A percentile compares a stretch with the other conserved stretches of the same genome.
These are phyloP conservation scores for Aegotheles bennettii DNA, from an alignment of 2,113 vertebrate species.

Conservation along the genomic window DNA sequence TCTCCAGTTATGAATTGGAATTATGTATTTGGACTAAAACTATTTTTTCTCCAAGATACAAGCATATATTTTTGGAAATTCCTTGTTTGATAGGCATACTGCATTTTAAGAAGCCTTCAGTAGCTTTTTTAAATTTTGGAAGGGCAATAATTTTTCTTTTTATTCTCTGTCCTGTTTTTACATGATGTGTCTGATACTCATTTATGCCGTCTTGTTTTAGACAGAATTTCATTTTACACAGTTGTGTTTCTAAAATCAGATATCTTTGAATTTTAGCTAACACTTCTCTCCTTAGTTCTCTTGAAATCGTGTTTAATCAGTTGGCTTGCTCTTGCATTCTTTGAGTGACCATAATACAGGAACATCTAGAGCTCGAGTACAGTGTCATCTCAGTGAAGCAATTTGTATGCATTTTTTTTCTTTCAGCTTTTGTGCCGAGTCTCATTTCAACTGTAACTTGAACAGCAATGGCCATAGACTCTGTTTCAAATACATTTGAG, in stretches of 20 bases:
- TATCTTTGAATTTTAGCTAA: background rate
- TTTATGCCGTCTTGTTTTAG: background rate
- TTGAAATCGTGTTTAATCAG: background rate
- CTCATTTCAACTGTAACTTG: background rate
- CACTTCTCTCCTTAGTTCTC: background rate
- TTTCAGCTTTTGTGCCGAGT: background rate
- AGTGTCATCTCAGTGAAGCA: background rate
- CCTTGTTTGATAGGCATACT: background rate
- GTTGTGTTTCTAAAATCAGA: background rate
- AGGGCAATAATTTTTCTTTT: background rate
- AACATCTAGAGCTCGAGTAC: background rate
- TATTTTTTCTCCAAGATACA: background rate
- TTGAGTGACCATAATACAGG: background rate
- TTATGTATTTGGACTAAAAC: background rate
- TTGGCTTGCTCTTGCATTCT: background rate
- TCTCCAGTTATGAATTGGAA: background rate
- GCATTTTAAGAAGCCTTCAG: background rate
- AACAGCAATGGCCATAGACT: background rate
- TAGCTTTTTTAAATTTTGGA: background rate
- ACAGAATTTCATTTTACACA: background rate
- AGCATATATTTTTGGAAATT: background rate
- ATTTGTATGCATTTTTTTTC: background rate
- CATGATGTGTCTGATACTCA: background rate
- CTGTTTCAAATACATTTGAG: background rate
- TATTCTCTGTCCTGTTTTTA: background rate